These are phyloP conservation scores for Cepaea hortensis DNA, from an alignment of 2,888 invertebrate species.

Conservation along the genomic window DNA sequence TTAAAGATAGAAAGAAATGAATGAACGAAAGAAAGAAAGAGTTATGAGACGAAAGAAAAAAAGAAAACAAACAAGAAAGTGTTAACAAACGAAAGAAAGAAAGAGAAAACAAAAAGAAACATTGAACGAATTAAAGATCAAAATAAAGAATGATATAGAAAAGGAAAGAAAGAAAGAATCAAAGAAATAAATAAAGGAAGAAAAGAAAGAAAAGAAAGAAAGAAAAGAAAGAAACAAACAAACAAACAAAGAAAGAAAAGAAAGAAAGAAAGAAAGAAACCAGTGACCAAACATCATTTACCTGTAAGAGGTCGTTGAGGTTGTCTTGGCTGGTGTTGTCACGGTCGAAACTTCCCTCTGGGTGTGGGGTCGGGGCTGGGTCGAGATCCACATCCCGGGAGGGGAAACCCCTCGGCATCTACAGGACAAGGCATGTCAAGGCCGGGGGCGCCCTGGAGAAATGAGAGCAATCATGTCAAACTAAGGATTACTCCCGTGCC, in stretches of 20 bases:
- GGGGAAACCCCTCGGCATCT: conserved; percentile 92
- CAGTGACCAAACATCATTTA: neutral
- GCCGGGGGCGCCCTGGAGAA: conserved; percentile 88
- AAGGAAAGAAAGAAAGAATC: neutral
- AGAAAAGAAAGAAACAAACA: neutral
- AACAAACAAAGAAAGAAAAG: neutral
- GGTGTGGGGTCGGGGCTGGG: neutral
- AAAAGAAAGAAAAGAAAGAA: neutral
- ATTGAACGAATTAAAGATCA: no score
- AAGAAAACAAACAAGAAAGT: no score
- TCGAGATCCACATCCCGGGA: conserved; percentile 82
- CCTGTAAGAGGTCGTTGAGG: neutral
- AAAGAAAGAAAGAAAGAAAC: neutral
- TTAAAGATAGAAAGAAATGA: no score
- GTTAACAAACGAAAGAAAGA: no score
- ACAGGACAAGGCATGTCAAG: conserved; percentile 97
- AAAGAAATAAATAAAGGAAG: neutral
- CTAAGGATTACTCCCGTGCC: neutral
- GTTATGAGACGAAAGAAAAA: no score
- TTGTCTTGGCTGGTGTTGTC: neutral
- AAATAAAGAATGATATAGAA: no score
- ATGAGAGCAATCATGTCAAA: neutral
- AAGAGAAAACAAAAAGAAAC: no score
- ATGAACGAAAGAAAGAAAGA: no score
- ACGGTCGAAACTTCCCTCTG: conserved; percentile 25